Conservation (phyloP, 1,140 invertebrate species). For the Helicorthomorpha holstii region DNA sequence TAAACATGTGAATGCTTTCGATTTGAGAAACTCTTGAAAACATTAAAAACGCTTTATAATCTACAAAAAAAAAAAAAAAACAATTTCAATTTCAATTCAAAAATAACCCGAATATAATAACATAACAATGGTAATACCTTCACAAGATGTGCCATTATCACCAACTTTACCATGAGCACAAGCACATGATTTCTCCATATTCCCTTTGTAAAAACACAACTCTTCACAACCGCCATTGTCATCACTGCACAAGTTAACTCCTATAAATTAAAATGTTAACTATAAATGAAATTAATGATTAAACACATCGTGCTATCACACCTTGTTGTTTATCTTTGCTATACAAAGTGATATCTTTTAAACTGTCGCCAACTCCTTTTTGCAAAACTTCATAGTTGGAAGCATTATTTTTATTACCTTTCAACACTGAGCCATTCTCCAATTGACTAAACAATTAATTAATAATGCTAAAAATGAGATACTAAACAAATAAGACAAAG, state of each 20-base stretch:
- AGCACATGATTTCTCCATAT: constrained; percentile 40
- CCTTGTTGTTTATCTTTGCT: constrained; percentile 10
- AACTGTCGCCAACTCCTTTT: constrained; percentile 41
- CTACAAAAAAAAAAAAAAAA: constrained; percentile 25
- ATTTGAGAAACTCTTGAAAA: constrained; percentile 53
- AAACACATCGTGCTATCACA: not conserved
- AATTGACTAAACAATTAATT: constrained; percentile 24
- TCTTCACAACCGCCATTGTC: constrained; percentile 61
- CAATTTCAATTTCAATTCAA: not conserved
- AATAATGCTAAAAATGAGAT: not conserved
- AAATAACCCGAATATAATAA: constrained; percentile 3
- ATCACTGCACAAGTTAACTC: constrained; percentile 44
- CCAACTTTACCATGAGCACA: constrained; percentile 54
- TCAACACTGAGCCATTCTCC: constrained; percentile 44
- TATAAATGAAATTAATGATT: not conserved
- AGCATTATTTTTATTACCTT: constrained; percentile 39
- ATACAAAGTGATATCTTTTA: constrained; percentile 44
- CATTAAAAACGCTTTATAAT: constrained; percentile 54
- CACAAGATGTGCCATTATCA: constrained; percentile 40
- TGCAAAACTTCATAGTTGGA: constrained; percentile 34
- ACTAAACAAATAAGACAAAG: not conserved
- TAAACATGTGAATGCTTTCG: constrained; percentile 52
- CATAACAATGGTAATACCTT: too few species aligned
- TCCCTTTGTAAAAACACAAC: constrained; percentile 58
- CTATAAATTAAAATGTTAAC: constrained; percentile 14